Evolutionary conservation across 2,113 vertebrate genomes (phyloP), one percentile per base, ranked within the genome.

Genomic region (Syrrhaptes paradoxus): DNA sequence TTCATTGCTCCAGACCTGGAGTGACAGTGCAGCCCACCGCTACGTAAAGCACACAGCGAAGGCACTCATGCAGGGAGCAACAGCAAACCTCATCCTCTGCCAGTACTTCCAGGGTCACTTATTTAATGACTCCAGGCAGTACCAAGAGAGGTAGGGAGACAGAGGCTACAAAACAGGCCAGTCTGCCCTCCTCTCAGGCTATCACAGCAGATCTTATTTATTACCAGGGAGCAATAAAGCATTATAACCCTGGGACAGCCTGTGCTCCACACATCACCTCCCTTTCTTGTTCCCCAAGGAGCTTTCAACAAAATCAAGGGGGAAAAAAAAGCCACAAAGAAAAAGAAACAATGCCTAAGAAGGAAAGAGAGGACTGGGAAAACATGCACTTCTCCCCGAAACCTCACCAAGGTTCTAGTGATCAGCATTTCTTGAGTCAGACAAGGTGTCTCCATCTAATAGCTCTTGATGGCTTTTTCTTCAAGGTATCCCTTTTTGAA

Each of bases 381-480:
- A 93, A 76, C 2, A 2, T 14, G 19, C 46, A 41, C 7, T 18
- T 79, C 38, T 82, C 34, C 83, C 71, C 3, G 10, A 79, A 93
- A 87, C 55, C 52, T 93, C 77, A 73, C 72, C 59, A 67, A 66
- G 8, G 49, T 82, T 93, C 70, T 63, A 83, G 46, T 5, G n/a
- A 95, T 83, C 67, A 90, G 55, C 72, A 41, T 51, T 92, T 92
- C 76, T 87, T 86, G 46, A 81, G 43, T 68, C 65, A 96, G 96
- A 95, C 92, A 67, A 57, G 14, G 10, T 61, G 94, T 92, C 95
- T 96, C 90, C 92, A 67, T 21, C 68, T 95, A 92, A 95, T 77
- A 88, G 57, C 32, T 12, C 63, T 93, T 79, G 46, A 93, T 76
- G 59, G 46, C n/a, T 94, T 95, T 92, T 90, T 88, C 68, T 92